Percentiles rank a stretch among this genome's conserved stretches.
phyloP scores from a whole-genome alignment of 2,113 vertebrate species.

The Colossoma macropomum region DNA sequence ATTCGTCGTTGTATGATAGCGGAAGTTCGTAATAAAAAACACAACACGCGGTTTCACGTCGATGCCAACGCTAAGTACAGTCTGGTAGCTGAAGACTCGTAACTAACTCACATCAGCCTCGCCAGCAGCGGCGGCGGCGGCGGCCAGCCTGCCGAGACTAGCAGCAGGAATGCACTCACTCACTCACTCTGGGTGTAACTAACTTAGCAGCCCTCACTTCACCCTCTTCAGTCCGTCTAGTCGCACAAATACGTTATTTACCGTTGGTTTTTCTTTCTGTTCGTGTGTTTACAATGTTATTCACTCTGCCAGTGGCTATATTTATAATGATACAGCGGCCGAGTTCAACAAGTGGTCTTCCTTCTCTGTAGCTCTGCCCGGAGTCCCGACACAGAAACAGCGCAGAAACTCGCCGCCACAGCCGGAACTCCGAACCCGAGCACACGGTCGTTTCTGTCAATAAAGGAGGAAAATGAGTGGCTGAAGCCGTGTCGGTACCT shows the following conservation, averaged over 20 bases:
- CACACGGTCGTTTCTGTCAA: background rate
- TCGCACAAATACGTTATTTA: background rate
- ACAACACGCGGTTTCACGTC: background rate
- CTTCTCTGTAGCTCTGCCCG: background rate
- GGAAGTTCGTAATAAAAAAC: background rate
- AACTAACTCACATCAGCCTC: background rate
- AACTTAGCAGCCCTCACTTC: too few relatives aligned
- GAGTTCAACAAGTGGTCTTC: constrained; percentile 11
- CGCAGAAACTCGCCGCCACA: background rate
- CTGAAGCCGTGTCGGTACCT: constrained; percentile 64
- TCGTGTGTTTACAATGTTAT: background rate
- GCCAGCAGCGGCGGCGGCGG: too few relatives aligned
- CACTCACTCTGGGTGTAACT: background rate
- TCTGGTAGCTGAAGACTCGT: background rate
- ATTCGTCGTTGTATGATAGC: background rate
- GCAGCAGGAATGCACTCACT: constrained; percentile 23
- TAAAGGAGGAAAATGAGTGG: background rate
- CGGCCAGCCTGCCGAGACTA: background rate
- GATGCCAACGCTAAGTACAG: background rate
- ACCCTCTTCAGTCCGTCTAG: too few relatives aligned
- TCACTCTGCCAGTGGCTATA: background rate
- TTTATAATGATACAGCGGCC: background rate
- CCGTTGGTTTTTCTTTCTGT: background rate
- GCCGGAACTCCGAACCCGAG: background rate
- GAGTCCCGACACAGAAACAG: background rate